Percentiles rank a stretch among this genome's conserved stretches.
Evolutionary conservation across 2,797 vertebrate species (phyloP).

Genomic region (Bovichtus variegatus): DNA sequence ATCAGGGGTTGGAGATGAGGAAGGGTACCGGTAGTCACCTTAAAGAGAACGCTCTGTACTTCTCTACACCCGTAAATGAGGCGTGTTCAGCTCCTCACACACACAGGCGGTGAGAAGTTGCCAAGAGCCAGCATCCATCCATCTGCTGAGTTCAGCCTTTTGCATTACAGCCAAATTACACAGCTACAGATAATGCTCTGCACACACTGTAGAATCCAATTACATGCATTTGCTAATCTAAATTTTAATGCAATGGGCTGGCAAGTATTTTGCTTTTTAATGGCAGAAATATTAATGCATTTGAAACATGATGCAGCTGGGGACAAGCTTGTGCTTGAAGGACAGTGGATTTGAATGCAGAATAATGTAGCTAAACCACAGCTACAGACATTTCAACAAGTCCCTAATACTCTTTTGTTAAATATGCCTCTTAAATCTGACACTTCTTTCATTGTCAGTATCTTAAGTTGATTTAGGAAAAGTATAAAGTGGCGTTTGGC

Average conservation of each 20-base stretch:
- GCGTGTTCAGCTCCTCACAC: slow-evolving; percentile 42
- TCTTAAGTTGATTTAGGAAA: not conserved
- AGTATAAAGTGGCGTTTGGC: not conserved
- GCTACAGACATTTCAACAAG: not conserved
- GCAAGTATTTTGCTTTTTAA: slow-evolving; percentile 28
- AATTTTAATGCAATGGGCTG: slow-evolving; percentile 16
- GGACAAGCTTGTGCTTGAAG: not conserved
- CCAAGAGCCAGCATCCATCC: slow-evolving; percentile 68
- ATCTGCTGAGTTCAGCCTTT: slow-evolving; percentile 73
- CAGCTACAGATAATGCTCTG: slow-evolving; percentile 48
- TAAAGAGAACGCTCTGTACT: slow-evolving; percentile 23
- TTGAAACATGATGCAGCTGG: slow-evolving; percentile 12
- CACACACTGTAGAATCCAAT: slow-evolving; percentile 41
- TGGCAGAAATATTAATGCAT: slow-evolving; percentile 21
- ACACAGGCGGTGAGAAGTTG: slow-evolving; percentile 44
- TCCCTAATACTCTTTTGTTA: not conserved
- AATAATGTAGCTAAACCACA: not conserved
- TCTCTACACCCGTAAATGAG: slow-evolving; percentile 45
- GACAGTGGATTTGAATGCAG: slow-evolving; percentile 1
- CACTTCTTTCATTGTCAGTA: not conserved
- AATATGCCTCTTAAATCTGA: not conserved
- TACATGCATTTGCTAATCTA: slow-evolving; percentile 51
- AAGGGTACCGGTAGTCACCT: slow-evolving; percentile 15
- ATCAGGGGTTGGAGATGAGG: slow-evolving; percentile 12
- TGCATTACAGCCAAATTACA: slow-evolving; percentile 56